These are phyloP conservation scores for Melanogrammus aeglefinus DNA, from an alignment of 2,797 vertebrate genomes.

Conservation along the genomic window DNA sequence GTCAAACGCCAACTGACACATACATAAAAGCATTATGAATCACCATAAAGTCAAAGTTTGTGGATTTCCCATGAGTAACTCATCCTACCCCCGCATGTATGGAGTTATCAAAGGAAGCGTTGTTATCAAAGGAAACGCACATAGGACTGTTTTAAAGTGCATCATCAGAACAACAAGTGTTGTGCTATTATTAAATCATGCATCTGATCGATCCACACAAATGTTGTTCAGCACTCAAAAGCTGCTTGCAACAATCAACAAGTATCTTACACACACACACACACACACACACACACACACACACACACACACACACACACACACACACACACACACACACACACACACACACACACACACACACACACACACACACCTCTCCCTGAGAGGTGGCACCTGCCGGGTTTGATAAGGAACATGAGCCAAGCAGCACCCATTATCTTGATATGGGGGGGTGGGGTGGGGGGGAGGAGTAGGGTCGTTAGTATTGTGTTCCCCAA, in stretches of 20 bases:
- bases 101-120: no score
- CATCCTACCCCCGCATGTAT: not conserved
- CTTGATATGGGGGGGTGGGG: not conserved
- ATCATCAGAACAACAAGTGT: not conserved
- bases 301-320: not conserved
- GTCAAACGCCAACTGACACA: not conserved
- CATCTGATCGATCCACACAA: not conserved
- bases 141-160: not conserved
- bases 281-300: slow-evolving; percentile 1
- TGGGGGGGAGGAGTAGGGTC: slow-evolving; percentile 21
- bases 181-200: not conserved
- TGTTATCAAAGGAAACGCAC: not conserved
- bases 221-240: not conserved
- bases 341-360: not conserved
- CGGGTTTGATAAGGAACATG: slow-evolving; percentile 21
- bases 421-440: not conserved
- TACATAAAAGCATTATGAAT: not conserved
- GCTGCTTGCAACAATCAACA: not conserved
- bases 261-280: no score
- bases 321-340: no score
- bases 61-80: not conserved
- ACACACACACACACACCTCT: not conserved
- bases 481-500: slow-evolving; percentile 46
- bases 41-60: not conserved
- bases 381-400: slow-evolving; percentile 56